Conservation (phyloP, 2,888 invertebrate species). For the Mesorhabditis sp. region DNA sequence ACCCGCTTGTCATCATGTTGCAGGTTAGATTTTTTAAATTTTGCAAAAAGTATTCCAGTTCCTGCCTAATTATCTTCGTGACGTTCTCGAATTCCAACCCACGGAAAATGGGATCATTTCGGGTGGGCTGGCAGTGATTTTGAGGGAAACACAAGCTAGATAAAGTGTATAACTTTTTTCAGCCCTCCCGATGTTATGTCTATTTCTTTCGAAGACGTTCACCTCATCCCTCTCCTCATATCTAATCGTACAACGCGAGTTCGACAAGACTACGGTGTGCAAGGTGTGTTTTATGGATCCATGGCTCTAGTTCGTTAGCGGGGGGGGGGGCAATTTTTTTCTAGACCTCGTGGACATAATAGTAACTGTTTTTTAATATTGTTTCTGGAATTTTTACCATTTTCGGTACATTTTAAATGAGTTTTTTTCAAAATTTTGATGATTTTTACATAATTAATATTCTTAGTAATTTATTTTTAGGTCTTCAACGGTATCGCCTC, state of each 20-base stretch:
- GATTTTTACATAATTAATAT: neutral
- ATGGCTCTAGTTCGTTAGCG: no score
- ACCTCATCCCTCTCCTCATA: conserved; percentile 50
- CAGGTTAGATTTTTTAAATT: conserved; percentile 17
- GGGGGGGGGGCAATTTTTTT: no score
- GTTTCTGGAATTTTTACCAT: no score
- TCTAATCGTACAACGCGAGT: conserved; percentile 37
- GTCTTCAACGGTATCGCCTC: conserved; percentile 51
- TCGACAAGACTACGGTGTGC: conserved; percentile 47
- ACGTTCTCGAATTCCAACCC: conserved; percentile 55
- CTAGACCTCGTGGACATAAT: no score
- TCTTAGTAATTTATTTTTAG: conserved; percentile 17
- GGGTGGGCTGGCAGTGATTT: neutral
- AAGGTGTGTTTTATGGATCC: conserved; percentile 27
- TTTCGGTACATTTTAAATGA: neutral
- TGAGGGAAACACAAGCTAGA: no score
- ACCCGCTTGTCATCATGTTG: conserved; percentile 53
- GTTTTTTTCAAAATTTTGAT: neutral
- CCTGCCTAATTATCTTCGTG: conserved; percentile 54
- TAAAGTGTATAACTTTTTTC: conserved; percentile 17
- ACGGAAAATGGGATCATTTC: conserved; percentile 47
- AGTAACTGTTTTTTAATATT: no score
- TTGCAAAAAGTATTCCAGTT: conserved; percentile 24
- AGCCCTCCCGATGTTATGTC: conserved; percentile 50
- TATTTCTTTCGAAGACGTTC: conserved; percentile 50